Evolutionary conservation across 1,140 invertebrate species (phyloP).

Genomic region (Hylyphantes graminicola): DNA sequence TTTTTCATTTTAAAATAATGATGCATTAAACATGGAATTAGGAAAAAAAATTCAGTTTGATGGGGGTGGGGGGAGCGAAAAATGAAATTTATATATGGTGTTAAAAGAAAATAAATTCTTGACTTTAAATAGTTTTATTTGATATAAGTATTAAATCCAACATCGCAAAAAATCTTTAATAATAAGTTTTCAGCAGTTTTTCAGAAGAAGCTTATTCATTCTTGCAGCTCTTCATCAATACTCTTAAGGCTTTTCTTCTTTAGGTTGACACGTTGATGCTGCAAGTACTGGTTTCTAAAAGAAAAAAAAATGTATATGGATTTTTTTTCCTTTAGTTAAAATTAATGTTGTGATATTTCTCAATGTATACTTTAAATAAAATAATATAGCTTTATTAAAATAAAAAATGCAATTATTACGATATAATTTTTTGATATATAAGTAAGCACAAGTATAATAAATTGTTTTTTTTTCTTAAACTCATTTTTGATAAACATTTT

Average conservation of each 20-base stretch:
- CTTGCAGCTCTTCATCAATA: neutral
- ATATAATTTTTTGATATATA: neutral
- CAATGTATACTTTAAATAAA: no score
- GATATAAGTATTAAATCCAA: neutral
- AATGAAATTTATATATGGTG: neutral
- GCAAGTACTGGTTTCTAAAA: conserved; percentile 32
- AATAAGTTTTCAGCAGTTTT: neutral
- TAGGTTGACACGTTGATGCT: conserved; percentile 9
- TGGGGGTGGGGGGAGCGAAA: no score
- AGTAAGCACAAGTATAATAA: neutral
- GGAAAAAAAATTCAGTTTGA: no score
- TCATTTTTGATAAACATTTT: neutral
- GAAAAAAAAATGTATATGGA: neutral
- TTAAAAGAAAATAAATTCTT: neutral
- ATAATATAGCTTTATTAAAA: no score
- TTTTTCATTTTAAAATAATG: no score
- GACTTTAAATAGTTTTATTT: neutral
- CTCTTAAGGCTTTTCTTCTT: neutral
- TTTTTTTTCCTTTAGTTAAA: no score
- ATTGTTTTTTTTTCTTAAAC: neutral
- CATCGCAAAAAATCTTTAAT: neutral
- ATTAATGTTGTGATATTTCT: no score
- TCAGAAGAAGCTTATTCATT: neutral
- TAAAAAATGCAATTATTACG: no score
- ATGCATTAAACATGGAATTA: no score